phyloP scores from a whole-genome alignment of 2,888 invertebrate genomes.

The Drosophila pseudotalamancana region DNA sequence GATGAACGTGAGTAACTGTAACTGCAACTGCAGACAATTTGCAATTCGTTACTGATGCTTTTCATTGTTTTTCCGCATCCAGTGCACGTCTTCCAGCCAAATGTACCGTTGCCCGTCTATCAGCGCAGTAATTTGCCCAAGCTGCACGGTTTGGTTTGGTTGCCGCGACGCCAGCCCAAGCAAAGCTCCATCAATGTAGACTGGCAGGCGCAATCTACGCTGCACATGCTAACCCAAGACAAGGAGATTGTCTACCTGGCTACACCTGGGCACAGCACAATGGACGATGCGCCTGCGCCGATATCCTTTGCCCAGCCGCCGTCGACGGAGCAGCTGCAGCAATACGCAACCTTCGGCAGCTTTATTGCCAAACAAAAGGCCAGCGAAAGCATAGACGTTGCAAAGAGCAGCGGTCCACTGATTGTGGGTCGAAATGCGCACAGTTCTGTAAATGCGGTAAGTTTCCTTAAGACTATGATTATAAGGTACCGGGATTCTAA shows the following conservation, averaged over 20 bases:
- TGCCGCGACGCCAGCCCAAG: conserved; percentile 85
- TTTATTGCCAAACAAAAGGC: conserved; percentile 80
- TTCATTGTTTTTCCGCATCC: conserved; percentile 10
- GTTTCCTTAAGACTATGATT: conserved; percentile 36
- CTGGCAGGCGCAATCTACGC: conserved; percentile 87
- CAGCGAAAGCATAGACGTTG: conserved; percentile 25
- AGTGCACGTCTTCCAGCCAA: conserved; percentile 88
- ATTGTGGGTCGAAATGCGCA: conserved; percentile 83
- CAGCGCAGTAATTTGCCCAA: conserved; percentile 85
- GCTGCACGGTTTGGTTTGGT: conserved; percentile 85
- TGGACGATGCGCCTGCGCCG: conserved; percentile 82
- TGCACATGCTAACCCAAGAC: conserved; percentile 87
- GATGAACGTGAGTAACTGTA: conserved; percentile 86
- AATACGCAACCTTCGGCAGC: conserved; percentile 85
- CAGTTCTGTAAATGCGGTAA: conserved; percentile 85
- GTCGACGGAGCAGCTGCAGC: conserved; percentile 59
- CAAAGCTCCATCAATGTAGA: conserved; percentile 84
- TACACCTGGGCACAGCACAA: conserved; percentile 84
- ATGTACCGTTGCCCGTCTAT: conserved; percentile 86
- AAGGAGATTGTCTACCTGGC: conserved; percentile 85
- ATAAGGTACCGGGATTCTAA: not conserved
- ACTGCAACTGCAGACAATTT: not conserved
- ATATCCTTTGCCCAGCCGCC: conserved; percentile 78
- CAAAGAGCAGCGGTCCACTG: conserved; percentile 67
- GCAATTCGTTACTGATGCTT: not conserved